Percentiles rank a stretch among this genome's conserved stretches.
Conservation (phyloP, 2,888 invertebrate species). For the Sussaba pulchella region DNA sequence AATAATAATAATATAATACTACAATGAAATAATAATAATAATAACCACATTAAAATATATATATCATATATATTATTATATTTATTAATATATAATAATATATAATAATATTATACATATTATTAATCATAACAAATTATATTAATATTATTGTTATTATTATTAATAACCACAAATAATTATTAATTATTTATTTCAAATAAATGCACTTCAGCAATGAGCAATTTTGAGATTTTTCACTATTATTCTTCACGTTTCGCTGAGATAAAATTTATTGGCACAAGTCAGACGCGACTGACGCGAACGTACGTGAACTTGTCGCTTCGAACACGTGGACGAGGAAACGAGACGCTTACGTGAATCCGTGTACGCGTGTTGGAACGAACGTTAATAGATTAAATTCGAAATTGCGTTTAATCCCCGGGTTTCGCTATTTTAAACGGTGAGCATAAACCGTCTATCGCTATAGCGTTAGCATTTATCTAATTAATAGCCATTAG, state of each 20-base stretch:
- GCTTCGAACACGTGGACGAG: constrained; percentile 44
- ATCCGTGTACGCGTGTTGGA: constrained; percentile 45
- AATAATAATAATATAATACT: too few species aligned
- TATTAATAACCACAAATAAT: not conserved
- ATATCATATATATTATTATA: too few species aligned
- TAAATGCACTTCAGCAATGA: not conserved
- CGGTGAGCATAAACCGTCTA: constrained; percentile 77
- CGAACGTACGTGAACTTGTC: constrained; percentile 40
- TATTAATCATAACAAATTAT: too few species aligned
- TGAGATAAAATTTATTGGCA: constrained; percentile 17
- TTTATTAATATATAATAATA: too few species aligned
- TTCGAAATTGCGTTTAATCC: constrained; percentile 67
- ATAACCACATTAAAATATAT: too few species aligned
- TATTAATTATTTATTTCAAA: not conserved
- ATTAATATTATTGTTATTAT: too few species aligned
- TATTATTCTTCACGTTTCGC: constrained; percentile 19
- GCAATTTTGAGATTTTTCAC: constrained; percentile 1
- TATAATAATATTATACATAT: too few species aligned
- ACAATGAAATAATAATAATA: too few species aligned
- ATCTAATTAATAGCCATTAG: constrained; percentile 83
- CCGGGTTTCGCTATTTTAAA: constrained; percentile 78
- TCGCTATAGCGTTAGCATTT: constrained; percentile 79
- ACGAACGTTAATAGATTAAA: constrained; percentile 67
- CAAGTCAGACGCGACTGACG: constrained; percentile 38
- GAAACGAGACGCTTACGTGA: constrained; percentile 50